phyloP scores from a whole-genome alignment of 2,888 invertebrate species.

The Nymphalis polychloros region DNA sequence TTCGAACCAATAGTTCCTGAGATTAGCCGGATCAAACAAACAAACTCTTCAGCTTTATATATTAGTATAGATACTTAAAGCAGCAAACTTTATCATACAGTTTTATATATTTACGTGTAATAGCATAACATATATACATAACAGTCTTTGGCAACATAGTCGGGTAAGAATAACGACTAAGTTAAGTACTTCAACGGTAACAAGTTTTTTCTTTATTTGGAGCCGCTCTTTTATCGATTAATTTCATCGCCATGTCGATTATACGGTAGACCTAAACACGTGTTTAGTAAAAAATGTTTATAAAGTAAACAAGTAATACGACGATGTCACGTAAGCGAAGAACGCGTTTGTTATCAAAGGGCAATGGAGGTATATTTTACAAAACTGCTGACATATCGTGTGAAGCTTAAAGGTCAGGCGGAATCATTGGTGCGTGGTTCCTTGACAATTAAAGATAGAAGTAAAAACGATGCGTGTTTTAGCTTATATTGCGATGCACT shows the following conservation, averaged over 20 bases:
- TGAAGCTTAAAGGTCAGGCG: slow-evolving; percentile 45
- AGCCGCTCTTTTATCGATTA: no score
- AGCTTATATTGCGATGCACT: not conserved
- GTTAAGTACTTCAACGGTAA: no score
- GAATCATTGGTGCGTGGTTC: slow-evolving; percentile 70
- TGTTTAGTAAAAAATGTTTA: not conserved
- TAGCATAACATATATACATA: no score
- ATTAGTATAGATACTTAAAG: no score
- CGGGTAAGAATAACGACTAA: no score
- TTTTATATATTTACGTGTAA: no score
- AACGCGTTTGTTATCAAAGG: slow-evolving; percentile 22
- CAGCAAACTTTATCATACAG: no score
- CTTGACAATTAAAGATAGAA: slow-evolving; percentile 37
- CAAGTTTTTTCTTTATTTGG: no score
- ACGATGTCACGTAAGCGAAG: slow-evolving; percentile 7
- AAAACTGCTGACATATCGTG: slow-evolving; percentile 33
- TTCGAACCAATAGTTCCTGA: no score
- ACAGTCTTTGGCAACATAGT: no score
- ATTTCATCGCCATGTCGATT: not conserved
- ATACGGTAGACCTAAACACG: not conserved
- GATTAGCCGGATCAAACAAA: no score
- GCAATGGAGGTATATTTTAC: slow-evolving; percentile 35
- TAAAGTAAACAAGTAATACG: slow-evolving; percentile 10
- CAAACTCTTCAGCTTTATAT: no score
- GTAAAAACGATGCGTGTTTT: slow-evolving; percentile 29